Base-by-base conservation (phyloP, 2,888 invertebrate genomes). In the Agriopis leucophaearia region DNA sequence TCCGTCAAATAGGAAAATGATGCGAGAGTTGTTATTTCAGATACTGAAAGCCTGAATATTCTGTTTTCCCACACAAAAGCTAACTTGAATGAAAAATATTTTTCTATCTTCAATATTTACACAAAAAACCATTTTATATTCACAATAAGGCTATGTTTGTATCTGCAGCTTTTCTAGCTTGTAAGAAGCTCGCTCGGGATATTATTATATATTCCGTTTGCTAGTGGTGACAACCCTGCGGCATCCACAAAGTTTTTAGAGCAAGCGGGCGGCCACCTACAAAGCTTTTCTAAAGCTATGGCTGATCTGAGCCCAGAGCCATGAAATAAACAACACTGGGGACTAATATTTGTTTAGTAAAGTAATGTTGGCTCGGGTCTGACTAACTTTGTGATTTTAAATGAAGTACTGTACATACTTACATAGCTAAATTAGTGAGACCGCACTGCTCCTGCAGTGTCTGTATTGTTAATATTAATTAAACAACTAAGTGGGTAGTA, bases 151-250 rank as follows among this genome's bases (percentile, higher is more conserved):
- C 42, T 27, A 12, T 4, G 27, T 55, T 44, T 55, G 8, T 42
- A 42, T 55, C 13, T 42, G 35, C 57, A 58, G 48, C 16, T 58
- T 38, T 38, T 36, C 9, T 38, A 13, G 42, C 27, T 47, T 45
- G 6, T 40, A 51, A 35, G n/a, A 13, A 52, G 35, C 47, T 59
- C 12, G 9, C 40, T 27, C 13, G 27, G 35, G 50, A 48, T 13
- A 40, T 50, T 12, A 65, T 68, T 60, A 67, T 18, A n/a, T 59
- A 68, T 71, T 68, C 67, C 65, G 48, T 67, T 64, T 64, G 58
- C 10, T 10, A 35, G 61, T 6, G 35, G 47, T 7, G 38, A 54
- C 47, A 55, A 42, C 62, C 55, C 50, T 51, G 51, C 61, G 52
- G 62, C 40, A 38, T 16, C 12, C 44, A 44, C 56, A 57, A 64